Conservation (phyloP, 2,113 vertebrate genomes). For the Triplophysa rosa region DNA sequence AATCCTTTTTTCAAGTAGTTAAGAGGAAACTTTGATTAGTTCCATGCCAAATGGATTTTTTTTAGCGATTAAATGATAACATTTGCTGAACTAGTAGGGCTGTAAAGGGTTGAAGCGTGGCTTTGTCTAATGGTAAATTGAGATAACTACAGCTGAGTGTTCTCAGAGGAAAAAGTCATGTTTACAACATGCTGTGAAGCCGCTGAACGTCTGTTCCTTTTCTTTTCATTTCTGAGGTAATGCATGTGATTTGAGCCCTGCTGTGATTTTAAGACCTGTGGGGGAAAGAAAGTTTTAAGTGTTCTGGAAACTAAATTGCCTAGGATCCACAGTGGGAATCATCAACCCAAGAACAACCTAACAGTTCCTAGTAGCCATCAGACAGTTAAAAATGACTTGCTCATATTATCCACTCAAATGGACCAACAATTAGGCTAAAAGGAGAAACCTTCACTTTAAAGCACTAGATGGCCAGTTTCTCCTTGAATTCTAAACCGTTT, state of each 20-base stretch:
- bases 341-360: conserved; percentile 16
- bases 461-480: not conserved
- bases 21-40: conserved; percentile 29
- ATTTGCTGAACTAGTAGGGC: conserved; percentile 26
- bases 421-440: conserved; percentile 31
- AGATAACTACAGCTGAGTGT: conserved; percentile 37
- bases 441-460: not conserved
- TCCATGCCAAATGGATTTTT: conserved; percentile 22
- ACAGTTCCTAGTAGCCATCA: conserved; percentile 25
- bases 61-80: conserved; percentile 53
- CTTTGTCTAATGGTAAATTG: conserved; percentile 30
- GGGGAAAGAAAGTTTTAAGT: conserved; percentile 20
- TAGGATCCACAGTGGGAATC: conserved; percentile 24
- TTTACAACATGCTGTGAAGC: conserved; percentile 43
- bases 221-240: conserved; percentile 25
- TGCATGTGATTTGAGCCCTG: conserved; percentile 50
- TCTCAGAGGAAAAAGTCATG: conserved; percentile 38
- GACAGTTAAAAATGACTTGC: conserved; percentile 25
- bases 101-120: conserved; percentile 22
- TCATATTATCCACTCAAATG: conserved; percentile 17
- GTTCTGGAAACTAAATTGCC: conserved; percentile 34
- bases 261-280: conserved; percentile 39
- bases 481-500: conserved; percentile 6
- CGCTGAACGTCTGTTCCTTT: conserved; percentile 26
- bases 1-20: not conserved